phyloP scores from a whole-genome alignment of 2,797 vertebrate species.

The Tenualosa thibaudeaui region DNA sequence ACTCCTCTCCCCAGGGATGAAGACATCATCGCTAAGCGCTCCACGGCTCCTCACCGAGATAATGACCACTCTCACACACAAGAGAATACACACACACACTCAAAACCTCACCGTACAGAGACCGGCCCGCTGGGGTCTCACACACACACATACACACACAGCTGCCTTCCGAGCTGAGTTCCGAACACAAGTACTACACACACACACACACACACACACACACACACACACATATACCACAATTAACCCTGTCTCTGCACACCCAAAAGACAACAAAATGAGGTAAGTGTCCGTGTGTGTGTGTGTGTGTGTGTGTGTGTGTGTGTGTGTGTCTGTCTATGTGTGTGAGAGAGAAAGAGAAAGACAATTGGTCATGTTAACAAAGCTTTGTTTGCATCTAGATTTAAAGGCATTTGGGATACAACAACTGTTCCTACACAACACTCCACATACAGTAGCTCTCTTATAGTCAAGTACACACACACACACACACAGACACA shows the following conservation, averaged over 20 bases:
- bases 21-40: not conserved
- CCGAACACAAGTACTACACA: not conserved
- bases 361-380: not conserved
- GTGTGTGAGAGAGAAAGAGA: not conserved
- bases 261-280: not conserved
- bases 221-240: constrained; percentile 8
- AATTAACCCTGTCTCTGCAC: not conserved
- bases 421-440: no score
- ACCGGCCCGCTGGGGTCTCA: not conserved
- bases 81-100: not conserved
- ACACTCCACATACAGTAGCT: no score
- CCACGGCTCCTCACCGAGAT: not conserved
- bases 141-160: not conserved
- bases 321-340: not conserved
- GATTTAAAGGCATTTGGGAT: no score
- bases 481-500: no score
- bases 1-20: not conserved
- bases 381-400: not conserved
- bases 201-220: constrained; percentile 17
- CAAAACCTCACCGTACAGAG: not conserved
- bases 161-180: not conserved
- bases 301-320: not conserved
- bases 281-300: not conserved
- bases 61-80: constrained; percentile 12
- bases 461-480: no score